Percentiles rank a stretch among this genome's conserved stretches.
Conservation (phyloP, 2,888 invertebrate genomes). For the Syritta pipiens region DNA sequence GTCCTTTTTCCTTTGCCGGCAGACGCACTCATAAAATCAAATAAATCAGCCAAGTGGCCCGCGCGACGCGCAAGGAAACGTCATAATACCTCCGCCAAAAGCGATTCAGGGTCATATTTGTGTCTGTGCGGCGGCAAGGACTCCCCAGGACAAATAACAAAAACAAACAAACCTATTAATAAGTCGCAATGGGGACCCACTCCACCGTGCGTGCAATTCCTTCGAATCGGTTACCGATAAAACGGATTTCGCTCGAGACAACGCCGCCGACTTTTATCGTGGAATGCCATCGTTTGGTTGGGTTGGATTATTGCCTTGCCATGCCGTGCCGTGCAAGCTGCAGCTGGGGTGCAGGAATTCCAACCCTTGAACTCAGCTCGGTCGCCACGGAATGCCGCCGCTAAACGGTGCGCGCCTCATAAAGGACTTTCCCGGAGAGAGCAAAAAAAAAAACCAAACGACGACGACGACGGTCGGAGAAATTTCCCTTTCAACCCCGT, state of each 20-base stretch:
- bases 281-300: conserved; percentile 60
- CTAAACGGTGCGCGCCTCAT: conserved; percentile 46
- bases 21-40: conserved; percentile 65
- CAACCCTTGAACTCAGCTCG: conserved; percentile 28
- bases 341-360: conserved; percentile 50
- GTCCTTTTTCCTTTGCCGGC: too few species aligned
- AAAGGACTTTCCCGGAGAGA: conserved; percentile 18
- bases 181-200: conserved; percentile 40
- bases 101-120: conserved; percentile 66
- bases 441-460: too few species aligned
- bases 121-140: conserved; percentile 23
- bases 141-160: conserved; percentile 53
- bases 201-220: conserved; percentile 25
- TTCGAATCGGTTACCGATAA: conserved; percentile 62
- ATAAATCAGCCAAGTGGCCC: conserved; percentile 57
- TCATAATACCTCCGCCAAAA: conserved; percentile 54
- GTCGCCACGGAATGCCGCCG: conserved; percentile 36
- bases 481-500: conserved; percentile 60
- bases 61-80: conserved; percentile 38
- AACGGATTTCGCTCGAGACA: conserved; percentile 45
- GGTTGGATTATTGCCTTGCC: conserved; percentile 25
- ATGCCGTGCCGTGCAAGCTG: conserved; percentile 43
- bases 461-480: too few species aligned
- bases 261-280: conserved; percentile 49
- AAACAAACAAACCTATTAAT: conserved; percentile 69